These are phyloP conservation scores for Tethea ocularis DNA, from an alignment of 2,888 invertebrate species.

Conservation along the genomic window DNA sequence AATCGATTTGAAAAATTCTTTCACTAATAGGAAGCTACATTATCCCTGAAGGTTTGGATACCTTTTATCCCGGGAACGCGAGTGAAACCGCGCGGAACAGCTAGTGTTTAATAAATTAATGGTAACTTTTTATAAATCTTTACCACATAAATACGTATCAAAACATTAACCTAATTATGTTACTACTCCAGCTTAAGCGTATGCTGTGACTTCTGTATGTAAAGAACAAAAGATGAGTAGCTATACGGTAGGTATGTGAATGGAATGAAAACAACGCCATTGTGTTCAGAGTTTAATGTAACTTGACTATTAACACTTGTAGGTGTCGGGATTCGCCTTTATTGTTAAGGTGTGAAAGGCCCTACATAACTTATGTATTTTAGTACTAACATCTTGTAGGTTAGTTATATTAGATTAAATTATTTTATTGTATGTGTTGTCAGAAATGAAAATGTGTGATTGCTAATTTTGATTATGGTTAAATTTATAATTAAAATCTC, in stretches of 20 bases:
- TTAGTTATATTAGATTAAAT: neutral
- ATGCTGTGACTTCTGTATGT: conserved; percentile 18
- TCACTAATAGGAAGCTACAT: too few species aligned
- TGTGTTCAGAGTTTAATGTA: conserved; percentile 13
- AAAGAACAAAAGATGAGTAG: neutral
- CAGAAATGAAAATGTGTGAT: neutral
- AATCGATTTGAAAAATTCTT: too few species aligned
- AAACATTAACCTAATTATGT: neutral
- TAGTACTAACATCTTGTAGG: neutral
- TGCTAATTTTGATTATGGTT: neutral
- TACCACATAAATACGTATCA: too few species aligned
- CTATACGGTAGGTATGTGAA: neutral
- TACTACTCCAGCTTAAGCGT: neutral
- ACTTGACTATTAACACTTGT: conserved; percentile 27
- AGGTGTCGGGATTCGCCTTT: conserved; percentile 16
- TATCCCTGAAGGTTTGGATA: too few species aligned
- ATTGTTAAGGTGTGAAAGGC: conserved; percentile 17
- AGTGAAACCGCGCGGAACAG: too few species aligned
- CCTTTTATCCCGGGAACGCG: too few species aligned
- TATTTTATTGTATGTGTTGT: neutral
- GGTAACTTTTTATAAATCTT: too few species aligned
- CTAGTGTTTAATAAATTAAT: too few species aligned
- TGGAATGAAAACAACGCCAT: conserved; percentile 16
- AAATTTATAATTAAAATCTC: neutral
- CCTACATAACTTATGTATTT: conserved; percentile 5